Evolutionary conservation across 2,797 vertebrate species (phyloP), one percentile per base, ranked within the genome.

Genomic region (Squalus acanthias): DNA sequence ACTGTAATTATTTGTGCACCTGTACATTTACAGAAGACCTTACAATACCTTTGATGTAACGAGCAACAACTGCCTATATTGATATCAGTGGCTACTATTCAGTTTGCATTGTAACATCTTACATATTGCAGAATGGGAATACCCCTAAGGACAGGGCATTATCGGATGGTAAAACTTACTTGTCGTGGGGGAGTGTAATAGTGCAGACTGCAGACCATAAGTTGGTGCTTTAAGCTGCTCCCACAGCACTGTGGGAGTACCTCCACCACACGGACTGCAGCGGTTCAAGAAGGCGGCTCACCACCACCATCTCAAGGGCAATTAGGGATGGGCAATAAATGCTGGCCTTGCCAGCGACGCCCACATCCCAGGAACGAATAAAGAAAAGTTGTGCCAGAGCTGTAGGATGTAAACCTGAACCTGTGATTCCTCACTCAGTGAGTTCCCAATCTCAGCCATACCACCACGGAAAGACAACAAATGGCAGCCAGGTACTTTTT

Each of bases 1-100:
- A 95, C 69, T 46, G 24, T 29, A 95, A 95, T 72, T 95, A 95
- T 95, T 95, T 95, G 69, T 53, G 93, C 46, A 72, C 93, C 67
- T 95, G 93, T 50, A 72, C 69, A 29, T 95, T 72, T 72, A 70
- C 67, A 95, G 93, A 95, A 95, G 69, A 95, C 22, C 69, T 72
- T 63, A 50, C 24, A 95, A 70, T 26, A 69, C 92, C n/a, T 69
- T 46, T 50, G 39, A 95, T 53, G 67, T 95, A 22, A 46, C 10
- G 10, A 24, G 20, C 72, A 72, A 33, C 46, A 72, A 95, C 69
- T 95, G 87, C 50, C 87, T 89, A 13, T 89, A 89, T 29, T 60
- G 8, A 94, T 67, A 70, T 94, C 92, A 94, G 1, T 39, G 22
- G 93, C 67, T 26, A 46, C 60, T 95, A 50, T 29, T 65, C 29